Evolutionary conservation across 1,140 invertebrate genomes (phyloP), one percentile per base, ranked within the genome.

Genomic region (Rhyacophila brunnea): DNA sequence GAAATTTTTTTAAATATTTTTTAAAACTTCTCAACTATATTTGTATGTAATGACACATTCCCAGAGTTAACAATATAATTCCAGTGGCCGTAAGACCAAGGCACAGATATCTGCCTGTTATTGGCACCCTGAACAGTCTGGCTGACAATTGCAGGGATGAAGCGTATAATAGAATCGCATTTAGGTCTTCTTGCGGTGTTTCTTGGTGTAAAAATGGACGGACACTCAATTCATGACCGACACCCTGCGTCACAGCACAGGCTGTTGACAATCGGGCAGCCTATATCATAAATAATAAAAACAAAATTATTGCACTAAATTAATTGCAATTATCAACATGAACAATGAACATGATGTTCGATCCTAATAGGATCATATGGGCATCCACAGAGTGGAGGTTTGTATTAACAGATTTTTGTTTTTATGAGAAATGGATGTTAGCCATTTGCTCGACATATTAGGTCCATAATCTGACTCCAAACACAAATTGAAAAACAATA

Each of bases 191-290:
- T 38, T 82, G 81, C 1, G 88, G 80, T 19, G 87, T 88, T 62
- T 85, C 83, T 72, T 89, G 87, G 77, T 91, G 89, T 1, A 89
- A 84, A 69, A 89, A 91, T 1, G 89, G 89, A 18, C 89, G 77
- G n/a, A 84, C 82, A 32, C 88, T 79, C 43, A 91, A 81, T 71
- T 91, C 87, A 67, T 91, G 89, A 0, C 89, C 90, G 58, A 89
- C 83, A 40, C 76, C 80, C 71, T 84, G 83, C 14, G 89, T 83
- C 66, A 80, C 82, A 9, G 82, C 80, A 67, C 89, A 91, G 6
- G 85, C 83, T n/a, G 82, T 84, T 1, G 89, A 88, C 67, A 93
- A 80, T 40, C 90, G 79, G 10, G 90, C 88, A 19, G 90, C 91
- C 86, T 92, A 72, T 9, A 65, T 68, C 20, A 35, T 6, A 49